Base-by-base conservation (phyloP, 1,140 invertebrate genomes). In the Augochlora pura region DNA sequence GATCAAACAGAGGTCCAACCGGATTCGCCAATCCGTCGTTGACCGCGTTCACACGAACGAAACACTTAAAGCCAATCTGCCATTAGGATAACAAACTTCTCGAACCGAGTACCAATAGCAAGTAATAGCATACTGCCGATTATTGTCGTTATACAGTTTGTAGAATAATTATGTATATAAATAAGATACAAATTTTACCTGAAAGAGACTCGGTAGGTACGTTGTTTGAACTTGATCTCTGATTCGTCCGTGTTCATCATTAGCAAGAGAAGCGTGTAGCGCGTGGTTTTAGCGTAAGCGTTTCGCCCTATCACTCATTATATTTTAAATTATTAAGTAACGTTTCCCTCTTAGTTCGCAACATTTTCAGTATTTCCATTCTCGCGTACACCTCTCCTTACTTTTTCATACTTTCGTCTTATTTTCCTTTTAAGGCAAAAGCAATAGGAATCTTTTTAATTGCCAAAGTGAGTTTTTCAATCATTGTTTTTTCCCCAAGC, bases 111-210 rank as follows among this genome's bases (percentile, higher is more conserved):
- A 67, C 38, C n/a, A 60, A 57, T 80, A 68, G 42, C 46, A 57
- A 67, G 2, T 65, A 77, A 77, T 77, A 81, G 59, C 3, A 68
- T 81, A 81, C 72, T 77, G 73, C 60, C 73, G 49, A 64, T 77
- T 57, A 69, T 70, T 39, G 42, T 70, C 60, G 42, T 63, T 32
- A 54, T 70, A 52, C 75, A 62, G 52, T 75, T 67, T 76, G 68
- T 80, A 65, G 70, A 69, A 76, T 80, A 70, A 81, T 81, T 81
- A 14, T 81, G 68, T 70, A 80, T 18, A 83, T 72, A 74, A 80
- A 39, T 81, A 32, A 42, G 70, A 80, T 80, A 69, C 67, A 63
- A 66, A 65, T 67, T 80, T 75, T 75, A 80, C 64, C 59, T 74
- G 70, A 74, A 21, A 9, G 54, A 77, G 75, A 70, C 49, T 70